phyloP scores from a whole-genome alignment of 2,113 vertebrate genomes.

The Corynorhinus townsendii region DNA sequence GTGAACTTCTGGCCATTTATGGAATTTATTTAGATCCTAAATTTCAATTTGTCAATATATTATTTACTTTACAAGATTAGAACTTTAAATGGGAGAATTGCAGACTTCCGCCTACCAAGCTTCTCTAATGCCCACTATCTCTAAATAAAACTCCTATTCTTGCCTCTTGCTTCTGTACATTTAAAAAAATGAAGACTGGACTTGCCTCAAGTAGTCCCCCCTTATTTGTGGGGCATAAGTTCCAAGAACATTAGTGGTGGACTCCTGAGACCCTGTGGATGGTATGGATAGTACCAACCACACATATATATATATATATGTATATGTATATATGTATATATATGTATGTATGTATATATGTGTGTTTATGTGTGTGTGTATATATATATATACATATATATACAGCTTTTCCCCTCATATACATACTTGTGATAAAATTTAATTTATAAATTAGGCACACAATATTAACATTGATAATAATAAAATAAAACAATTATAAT shows the following conservation, averaged over 20 bases:
- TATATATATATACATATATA: not conserved
- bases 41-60: not conserved
- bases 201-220: not conserved
- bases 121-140: not conserved
- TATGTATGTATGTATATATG: too few relatives aligned
- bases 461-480: not conserved
- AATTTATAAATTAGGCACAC: not conserved
- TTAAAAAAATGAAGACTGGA: not conserved
- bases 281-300: not conserved
- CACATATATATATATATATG: not conserved
- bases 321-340: too few relatives aligned
- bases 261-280: not conserved
- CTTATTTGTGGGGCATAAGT: not conserved
- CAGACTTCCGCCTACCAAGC: not conserved
- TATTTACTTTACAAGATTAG: not conserved
- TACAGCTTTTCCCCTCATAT: not conserved
- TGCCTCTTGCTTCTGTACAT: not conserved
- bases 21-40: not conserved
- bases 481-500: not conserved
- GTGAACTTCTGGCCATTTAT: not conserved
- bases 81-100: not conserved
- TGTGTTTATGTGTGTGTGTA: too few relatives aligned
- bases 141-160: not conserved
- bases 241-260: not conserved
- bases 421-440: not conserved